Evolutionary conservation across 2,888 invertebrate species (phyloP).

Genomic region (Lampropteryx suffumata): DNA sequence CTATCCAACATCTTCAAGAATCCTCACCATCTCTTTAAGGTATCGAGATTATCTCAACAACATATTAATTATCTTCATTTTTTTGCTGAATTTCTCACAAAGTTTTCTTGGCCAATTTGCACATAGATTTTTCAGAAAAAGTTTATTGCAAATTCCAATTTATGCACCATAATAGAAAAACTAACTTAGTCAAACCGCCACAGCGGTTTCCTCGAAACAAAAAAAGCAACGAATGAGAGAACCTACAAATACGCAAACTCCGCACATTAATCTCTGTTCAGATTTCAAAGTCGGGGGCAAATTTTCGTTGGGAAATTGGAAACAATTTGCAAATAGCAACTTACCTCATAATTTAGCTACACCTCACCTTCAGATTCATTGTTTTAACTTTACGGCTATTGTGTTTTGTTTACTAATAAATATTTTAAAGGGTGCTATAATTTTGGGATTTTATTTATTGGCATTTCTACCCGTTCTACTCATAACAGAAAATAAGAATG

Average conservation of each 20-base stretch:
- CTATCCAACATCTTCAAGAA: too few relatives aligned
- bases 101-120: too few relatives aligned
- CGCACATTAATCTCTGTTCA: constrained; percentile 71
- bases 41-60: too few relatives aligned
- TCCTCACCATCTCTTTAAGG: too few relatives aligned
- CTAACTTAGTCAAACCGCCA: background rate
- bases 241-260: constrained; percentile 47
- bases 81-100: too few relatives aligned
- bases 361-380: constrained; percentile 59
- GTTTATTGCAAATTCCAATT: too few relatives aligned
- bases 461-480: background rate
- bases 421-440: constrained; percentile 1
- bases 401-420: constrained; percentile 33
- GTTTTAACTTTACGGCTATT: constrained; percentile 37
- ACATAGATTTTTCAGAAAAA: too few relatives aligned
- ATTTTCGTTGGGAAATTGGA: constrained; percentile 65
- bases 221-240: background rate
- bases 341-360: constrained; percentile 67
- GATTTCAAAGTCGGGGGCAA: constrained; percentile 64
- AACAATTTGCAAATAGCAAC: constrained; percentile 75
- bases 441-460: constrained; percentile 5
- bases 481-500: too few relatives aligned
- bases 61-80: too few relatives aligned
- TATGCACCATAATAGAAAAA: too few relatives aligned
- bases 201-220: background rate